Evolutionary conservation across 1,140 invertebrate genomes (phyloP), one percentile per base, ranked within the genome.

Genomic region (Temnothorax longispinosus): DNA sequence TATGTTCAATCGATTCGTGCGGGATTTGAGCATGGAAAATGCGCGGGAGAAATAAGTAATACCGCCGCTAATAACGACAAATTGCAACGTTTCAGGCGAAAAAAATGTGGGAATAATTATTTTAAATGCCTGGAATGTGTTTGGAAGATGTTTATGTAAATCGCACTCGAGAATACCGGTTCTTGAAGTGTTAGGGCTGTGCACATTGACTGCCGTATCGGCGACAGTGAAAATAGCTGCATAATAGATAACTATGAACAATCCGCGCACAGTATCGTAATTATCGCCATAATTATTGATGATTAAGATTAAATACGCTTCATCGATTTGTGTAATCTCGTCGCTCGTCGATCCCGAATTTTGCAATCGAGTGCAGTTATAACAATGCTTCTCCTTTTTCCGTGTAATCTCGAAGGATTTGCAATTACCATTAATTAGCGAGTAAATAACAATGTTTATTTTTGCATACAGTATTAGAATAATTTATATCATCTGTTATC

Each of bases 91-190:
- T 21, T 64, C 6, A 35, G 8, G 41, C 21, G n/a, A 60, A 74
- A 75, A 75, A 72, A 60, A 84, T 50, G 10, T 21, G n/a, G 4
- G 27, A 82, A 56, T 84, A 84, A 84, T 84, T 84, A 84, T 74
- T 84, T 84, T 84, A 47, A 82, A 56, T 27, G 18, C 7, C 15
- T 58, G 41, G 54, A 47, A 74, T 47, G 80, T n/a, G 11, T 74
- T 84, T 75, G 27, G 41, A n/a, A 50, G 69, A 84, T 84, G 41
- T 84, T 50, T 74, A 84, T 84, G 80, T 41, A 84, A 84, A 84
- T 74, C 27, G 5, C 65, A 44, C 54, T 65, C 27, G 27, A 11
- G n/a, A 75, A 84, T 84, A 84, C 56, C 58, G 54, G 54, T 75
- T 60, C 11, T 58, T 13, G 69, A 62, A 38, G 15, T 84, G 41